A percentile compares a stretch with the other conserved stretches of the same genome.
Evolutionary conservation across 2,113 vertebrate genomes (phyloP).

Genomic region (Sterrhoptilus dennistouni): DNA sequence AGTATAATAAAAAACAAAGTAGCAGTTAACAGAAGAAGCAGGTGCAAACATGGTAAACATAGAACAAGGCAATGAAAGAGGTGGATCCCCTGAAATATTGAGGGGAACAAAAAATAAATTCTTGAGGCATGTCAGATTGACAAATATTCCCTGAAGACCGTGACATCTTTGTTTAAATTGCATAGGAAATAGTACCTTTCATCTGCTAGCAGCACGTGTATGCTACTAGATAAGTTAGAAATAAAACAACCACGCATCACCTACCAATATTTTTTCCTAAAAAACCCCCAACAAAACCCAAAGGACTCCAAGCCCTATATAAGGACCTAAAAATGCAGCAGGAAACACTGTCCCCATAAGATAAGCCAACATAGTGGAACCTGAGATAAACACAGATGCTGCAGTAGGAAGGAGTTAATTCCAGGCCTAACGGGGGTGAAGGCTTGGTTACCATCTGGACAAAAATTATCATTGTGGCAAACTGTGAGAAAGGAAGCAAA

Average conservation of each 20-base stretch:
- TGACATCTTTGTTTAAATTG: not conserved
- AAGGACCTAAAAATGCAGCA: not conserved
- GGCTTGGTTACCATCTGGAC: not conserved
- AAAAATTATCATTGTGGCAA: not conserved
- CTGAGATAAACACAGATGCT: not conserved
- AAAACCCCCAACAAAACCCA: not conserved
- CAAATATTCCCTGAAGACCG: not conserved
- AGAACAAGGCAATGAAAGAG: not conserved
- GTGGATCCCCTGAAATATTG: not conserved
- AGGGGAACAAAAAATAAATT: not conserved
- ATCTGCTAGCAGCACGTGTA: not conserved
- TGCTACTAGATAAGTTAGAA: not conserved
- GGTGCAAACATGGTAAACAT: not conserved
- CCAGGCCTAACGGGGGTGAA: not conserved
- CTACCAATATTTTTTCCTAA: not conserved
- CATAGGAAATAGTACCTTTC: not conserved
- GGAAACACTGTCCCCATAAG: not conserved
- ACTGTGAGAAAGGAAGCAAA: not conserved
- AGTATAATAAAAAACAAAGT: not conserved
- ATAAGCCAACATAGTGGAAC: not conserved
- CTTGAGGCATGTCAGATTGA: not conserved
- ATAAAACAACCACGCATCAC: not conserved
- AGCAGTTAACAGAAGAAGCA: not conserved
- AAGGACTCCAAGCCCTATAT: fast-evolving
- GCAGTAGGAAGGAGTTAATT: not conserved